A percentile compares a stretch with the other conserved stretches of the same genome.
phyloP scores from a whole-genome alignment of 2,113 vertebrate genomes.

The Ovis canadensis region DNA sequence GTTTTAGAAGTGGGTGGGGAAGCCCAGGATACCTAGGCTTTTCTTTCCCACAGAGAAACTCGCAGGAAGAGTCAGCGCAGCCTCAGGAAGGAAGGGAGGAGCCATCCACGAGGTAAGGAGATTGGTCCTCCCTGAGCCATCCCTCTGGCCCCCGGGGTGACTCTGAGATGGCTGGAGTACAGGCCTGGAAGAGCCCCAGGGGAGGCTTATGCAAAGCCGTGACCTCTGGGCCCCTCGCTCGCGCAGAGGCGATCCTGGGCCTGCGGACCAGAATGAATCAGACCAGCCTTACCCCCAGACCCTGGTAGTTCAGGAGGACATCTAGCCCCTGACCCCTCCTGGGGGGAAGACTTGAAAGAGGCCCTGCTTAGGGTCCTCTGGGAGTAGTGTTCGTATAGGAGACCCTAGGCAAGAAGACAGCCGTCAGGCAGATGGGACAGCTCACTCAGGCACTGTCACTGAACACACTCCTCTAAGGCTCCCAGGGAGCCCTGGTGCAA shows the following conservation, averaged over 20 bases:
- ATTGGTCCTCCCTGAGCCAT: not conserved
- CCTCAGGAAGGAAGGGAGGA: not conserved
- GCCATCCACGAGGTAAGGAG: conserved; percentile 8
- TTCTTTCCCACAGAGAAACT: conserved; percentile 4
- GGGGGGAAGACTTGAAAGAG: not conserved
- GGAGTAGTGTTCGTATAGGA: not conserved
- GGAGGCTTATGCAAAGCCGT: not conserved
- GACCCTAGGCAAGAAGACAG: not conserved
- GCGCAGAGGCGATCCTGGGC: not conserved
- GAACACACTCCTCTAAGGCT: not conserved
- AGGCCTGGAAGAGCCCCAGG: not conserved
- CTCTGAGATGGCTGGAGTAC: not conserved
- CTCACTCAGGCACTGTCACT: not conserved
- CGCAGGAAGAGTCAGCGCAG: not conserved
- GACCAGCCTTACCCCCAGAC: not conserved
- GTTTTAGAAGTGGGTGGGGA: not conserved
- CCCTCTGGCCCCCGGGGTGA: not conserved
- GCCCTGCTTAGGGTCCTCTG: not conserved
- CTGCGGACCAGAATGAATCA: not conserved
- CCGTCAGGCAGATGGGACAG: not conserved
- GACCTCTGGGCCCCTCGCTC: not conserved
- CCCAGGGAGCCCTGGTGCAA: not conserved
- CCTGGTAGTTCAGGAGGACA: not conserved
- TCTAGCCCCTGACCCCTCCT: not conserved
- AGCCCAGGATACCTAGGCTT: not conserved